Base-by-base conservation (phyloP, 2,113 vertebrate genomes). In the Pluvianellus socialis region DNA sequence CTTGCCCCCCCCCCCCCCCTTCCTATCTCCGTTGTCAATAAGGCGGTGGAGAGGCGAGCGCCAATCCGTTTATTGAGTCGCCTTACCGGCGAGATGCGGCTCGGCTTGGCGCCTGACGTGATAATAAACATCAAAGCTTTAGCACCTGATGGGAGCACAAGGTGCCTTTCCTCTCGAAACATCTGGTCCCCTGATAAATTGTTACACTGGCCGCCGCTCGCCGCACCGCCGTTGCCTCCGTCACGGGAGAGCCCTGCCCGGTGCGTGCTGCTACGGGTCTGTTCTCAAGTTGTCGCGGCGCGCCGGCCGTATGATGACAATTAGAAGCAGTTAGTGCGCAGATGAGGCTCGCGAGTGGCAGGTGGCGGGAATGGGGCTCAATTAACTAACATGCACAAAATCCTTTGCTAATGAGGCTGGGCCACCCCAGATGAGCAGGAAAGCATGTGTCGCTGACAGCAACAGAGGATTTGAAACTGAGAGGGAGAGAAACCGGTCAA, bases 391-490 rank as follows among this genome's bases (percentile, higher is more conserved):
- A 90, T 95, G 94, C 97, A 96, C 97, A 97, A 97, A 98, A 98
- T 98, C 98, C 98, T 95, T 95, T 96, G 96, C 96, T 98, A 98
- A 98, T 98, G 98, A 98, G 98, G 94, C 98, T 97, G 97, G 97
- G 98, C 97, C 98, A 97, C 97, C 97, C 97, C 90, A 82, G 96
- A 97, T 75, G 98, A 97, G 97, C 96, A 90, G 73, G 95, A 92
- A 96, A 96, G 95, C 95, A 93, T 96, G 97, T 96, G 95, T 88
- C 92, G 33, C 79, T 95, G 96, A 92, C 96, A 96, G 97, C 93
- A 88, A 90, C 83, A 79, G 93, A 95, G 95, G 96, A 88, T 96
- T 86, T 94, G 94, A 92, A 90, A 66, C 68, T 47, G 93, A 86
- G 79, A 74, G 61, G 79, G 68, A 62, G 86, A 88, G 88, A 86